Conservation (phyloP, 2,113 vertebrate species). For the Oncorhynchus clarkii region DNA sequence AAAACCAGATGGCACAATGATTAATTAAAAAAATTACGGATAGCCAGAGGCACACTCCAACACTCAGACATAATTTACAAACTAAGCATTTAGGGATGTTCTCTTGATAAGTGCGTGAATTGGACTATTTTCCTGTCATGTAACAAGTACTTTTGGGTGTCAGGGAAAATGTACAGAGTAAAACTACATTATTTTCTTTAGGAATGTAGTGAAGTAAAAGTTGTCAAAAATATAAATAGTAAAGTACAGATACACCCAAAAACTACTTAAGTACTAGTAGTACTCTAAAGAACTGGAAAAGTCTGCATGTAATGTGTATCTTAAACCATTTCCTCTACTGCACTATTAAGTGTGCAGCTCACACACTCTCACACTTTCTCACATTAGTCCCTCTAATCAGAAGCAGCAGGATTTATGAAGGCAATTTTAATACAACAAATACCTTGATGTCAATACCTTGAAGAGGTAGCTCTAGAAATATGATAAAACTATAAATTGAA, state of each 20-base stretch:
- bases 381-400: constrained; percentile 8
- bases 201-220: too few species aligned
- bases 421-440: neutral
- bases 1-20: too few species aligned
- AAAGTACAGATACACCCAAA: too few species aligned
- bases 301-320: constrained; percentile 23
- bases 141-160: too few species aligned
- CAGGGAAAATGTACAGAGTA: too few species aligned
- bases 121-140: too few species aligned
- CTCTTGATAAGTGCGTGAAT: too few species aligned
- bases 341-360: constrained; percentile 33
- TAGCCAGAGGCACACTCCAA: neutral
- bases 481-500: neutral
- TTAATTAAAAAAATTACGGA: neutral
- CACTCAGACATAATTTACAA: too few species aligned
- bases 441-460: neutral
- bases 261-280: too few species aligned
- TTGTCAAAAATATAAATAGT: too few species aligned
- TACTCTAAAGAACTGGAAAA: neutral
- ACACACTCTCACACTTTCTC: constrained; percentile 42
- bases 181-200: too few species aligned
- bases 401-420: neutral
- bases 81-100: too few species aligned
- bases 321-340: constrained; percentile 39
- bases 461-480: neutral